phyloP scores from a whole-genome alignment of 2,797 vertebrate species.

The Silurus aristotelis region DNA sequence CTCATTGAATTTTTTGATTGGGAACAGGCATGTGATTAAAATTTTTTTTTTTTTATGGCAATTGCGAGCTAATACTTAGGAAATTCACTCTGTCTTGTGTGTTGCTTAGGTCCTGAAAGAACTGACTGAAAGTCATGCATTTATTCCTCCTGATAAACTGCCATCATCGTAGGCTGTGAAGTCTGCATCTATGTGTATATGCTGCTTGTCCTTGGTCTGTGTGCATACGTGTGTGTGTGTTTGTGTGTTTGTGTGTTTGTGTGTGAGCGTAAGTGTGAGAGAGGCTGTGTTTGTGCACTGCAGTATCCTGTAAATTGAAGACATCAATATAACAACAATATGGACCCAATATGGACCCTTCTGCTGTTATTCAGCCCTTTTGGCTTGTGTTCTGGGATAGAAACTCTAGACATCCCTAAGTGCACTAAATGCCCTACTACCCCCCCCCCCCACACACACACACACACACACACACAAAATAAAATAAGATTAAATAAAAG shows the following conservation, averaged over 20 bases:
- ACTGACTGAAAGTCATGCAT: conserved; percentile 7
- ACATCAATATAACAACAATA: conserved; percentile 30
- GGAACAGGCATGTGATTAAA: background rate
- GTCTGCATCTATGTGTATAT: conserved; percentile 52
- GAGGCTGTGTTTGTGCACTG: conserved; percentile 56
- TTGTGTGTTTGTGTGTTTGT: conserved; percentile 21
- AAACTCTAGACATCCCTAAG: background rate
- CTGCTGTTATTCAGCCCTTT: conserved; percentile 1
- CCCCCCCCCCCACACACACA: too few species aligned
- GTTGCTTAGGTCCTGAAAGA: background rate
- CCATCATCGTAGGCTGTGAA: conserved; percentile 21
- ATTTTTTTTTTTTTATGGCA: background rate
- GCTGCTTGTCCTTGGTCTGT: conserved; percentile 62
- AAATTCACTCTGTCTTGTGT: background rate
- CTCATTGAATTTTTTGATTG: background rate
- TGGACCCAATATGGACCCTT: conserved; percentile 24
- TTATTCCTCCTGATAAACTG: conserved; percentile 21
- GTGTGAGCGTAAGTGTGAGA: conserved; percentile 37
- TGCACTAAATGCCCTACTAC: background rate
- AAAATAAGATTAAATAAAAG: too few species aligned
- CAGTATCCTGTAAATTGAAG: conserved; percentile 36
- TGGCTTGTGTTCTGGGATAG: background rate
- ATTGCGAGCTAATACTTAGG: conserved; percentile 6
- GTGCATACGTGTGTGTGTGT: conserved; percentile 38
- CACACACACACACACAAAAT: too few species aligned